Evolutionary conservation across 2,113 vertebrate genomes (phyloP).

Genomic region (Emydocephalus ijimae): DNA sequence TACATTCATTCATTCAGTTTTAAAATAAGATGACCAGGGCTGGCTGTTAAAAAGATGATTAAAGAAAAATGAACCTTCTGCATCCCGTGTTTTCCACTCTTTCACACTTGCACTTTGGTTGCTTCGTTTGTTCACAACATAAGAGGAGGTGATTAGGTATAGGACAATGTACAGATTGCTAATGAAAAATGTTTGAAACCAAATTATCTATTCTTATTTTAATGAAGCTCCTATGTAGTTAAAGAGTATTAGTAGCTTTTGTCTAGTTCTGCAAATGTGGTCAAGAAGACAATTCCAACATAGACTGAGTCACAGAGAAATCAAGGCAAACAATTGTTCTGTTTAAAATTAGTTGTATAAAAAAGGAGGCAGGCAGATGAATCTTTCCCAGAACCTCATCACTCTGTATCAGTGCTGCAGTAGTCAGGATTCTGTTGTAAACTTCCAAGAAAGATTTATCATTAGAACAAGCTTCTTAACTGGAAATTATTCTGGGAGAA

Average conservation of each 20-base stretch:
- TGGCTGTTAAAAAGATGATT: background rate
- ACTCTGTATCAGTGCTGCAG: slow-evolving; percentile 25
- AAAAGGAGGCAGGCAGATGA: slow-evolving; percentile 24
- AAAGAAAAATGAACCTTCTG: slow-evolving; percentile 9
- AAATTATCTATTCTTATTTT: background rate
- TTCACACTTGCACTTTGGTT: slow-evolving; percentile 42
- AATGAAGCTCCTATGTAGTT: background rate
- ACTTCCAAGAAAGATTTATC: slow-evolving; percentile 53
- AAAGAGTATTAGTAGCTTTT: slow-evolving; percentile 33
- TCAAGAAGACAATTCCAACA: background rate
- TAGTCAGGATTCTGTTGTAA: slow-evolving; percentile 52
- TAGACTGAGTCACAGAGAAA: slow-evolving; percentile 34
- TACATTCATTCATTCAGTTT: background rate
- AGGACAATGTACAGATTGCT: background rate
- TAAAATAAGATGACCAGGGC: background rate
- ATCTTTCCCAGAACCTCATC: slow-evolving; percentile 7
- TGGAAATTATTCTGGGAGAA: slow-evolving; percentile 53
- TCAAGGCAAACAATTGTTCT: slow-evolving; percentile 32
- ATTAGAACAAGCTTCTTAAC: slow-evolving; percentile 47
- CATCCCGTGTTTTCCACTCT: slow-evolving; percentile 1
- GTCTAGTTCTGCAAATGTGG: background rate
- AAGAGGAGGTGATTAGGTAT: background rate
- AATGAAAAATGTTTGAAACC: background rate
- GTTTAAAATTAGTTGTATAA: slow-evolving; percentile 41
- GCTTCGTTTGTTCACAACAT: slow-evolving; percentile 15